Evolutionary conservation across 2,888 invertebrate species (phyloP).

Genomic region (Ennomos fuscantarius): DNA sequence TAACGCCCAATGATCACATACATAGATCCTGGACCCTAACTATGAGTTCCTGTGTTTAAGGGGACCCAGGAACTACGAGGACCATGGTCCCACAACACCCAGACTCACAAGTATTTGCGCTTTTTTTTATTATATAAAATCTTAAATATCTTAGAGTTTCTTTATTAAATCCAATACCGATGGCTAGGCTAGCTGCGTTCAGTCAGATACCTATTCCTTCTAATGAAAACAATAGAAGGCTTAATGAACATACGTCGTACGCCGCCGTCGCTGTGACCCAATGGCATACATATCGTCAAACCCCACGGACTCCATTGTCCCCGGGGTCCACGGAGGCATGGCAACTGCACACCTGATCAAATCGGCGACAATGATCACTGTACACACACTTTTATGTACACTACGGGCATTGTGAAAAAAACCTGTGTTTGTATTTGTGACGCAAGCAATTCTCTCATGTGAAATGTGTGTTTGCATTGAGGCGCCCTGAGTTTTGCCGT

Average conservation of each 20-base stretch:
- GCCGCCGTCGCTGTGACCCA: constrained; percentile 40
- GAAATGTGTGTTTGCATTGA: constrained; percentile 20
- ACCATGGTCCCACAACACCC: too few relatives aligned
- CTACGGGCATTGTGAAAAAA: constrained; percentile 16
- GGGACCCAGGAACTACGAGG: too few relatives aligned
- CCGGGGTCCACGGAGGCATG: constrained; percentile 19
- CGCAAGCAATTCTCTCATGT: constrained; percentile 25
- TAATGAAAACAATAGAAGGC: constrained; percentile 33
- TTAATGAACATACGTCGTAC: constrained; percentile 46
- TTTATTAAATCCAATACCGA: too few relatives aligned
- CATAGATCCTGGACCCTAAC: too few relatives aligned
- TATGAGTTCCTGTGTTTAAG: too few relatives aligned
- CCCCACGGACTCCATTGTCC: constrained; percentile 11
- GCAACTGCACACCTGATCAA: constrained; percentile 40
- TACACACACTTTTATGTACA: constrained; percentile 5
- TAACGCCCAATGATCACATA: too few relatives aligned
- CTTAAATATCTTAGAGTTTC: too few relatives aligned
- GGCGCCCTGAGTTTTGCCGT: constrained; percentile 25
- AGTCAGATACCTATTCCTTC: background rate
- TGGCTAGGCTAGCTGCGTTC: constrained; percentile 1
- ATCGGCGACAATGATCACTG: constrained; percentile 18
- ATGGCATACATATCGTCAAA: constrained; percentile 49
- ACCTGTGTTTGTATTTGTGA: constrained; percentile 26
- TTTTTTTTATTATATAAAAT: too few relatives aligned
- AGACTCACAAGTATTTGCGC: too few relatives aligned